These are phyloP conservation scores for Entomobrya multifasciata DNA, from an alignment of 2,888 invertebrate species.

Conservation along the genomic window DNA sequence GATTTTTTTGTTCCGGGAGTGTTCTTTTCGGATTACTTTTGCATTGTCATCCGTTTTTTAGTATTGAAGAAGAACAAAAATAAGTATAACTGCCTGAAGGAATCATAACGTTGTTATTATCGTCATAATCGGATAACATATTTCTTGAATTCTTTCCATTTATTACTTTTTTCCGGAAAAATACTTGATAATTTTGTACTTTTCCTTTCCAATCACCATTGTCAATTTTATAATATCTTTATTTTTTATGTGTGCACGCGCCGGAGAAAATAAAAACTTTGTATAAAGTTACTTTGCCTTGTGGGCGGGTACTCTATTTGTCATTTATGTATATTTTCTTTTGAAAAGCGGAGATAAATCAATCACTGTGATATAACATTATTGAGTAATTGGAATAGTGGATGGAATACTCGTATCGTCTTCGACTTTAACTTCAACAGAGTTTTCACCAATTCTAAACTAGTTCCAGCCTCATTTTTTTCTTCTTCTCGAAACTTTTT, in stretches of 20 bases:
- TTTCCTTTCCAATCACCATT: too few species aligned
- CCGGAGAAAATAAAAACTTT: background rate
- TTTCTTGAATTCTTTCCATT: slow-evolving; percentile 37
- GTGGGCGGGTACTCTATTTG: slow-evolving; percentile 8
- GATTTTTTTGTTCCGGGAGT: background rate
- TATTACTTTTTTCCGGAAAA: background rate
- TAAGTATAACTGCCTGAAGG: slow-evolving; percentile 40
- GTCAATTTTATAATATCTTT: too few species aligned
- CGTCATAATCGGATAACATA: slow-evolving; percentile 3
- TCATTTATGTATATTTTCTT: slow-evolving; percentile 6
- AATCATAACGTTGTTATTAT: slow-evolving; percentile 51
- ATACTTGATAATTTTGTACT: too few species aligned
- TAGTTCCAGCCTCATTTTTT: slow-evolving; percentile 31
- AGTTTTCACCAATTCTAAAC: slow-evolving; percentile 17
- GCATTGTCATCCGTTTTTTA: slow-evolving; percentile 9
- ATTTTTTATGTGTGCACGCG: too few species aligned
- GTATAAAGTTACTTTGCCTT: background rate
- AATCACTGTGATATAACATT: slow-evolving; percentile 47
- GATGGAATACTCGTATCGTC: background rate
- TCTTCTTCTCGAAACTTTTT: slow-evolving; percentile 4
- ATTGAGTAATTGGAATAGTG: background rate
- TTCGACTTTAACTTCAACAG: slow-evolving; percentile 25
- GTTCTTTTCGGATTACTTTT: slow-evolving; percentile 18
- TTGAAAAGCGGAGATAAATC: slow-evolving; percentile 18
- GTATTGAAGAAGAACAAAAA: background rate